Percentiles rank a stretch among this genome's conserved stretches.
phyloP scores from a whole-genome alignment of 2,797 vertebrate species.

The Furcifer pardalis region DNA sequence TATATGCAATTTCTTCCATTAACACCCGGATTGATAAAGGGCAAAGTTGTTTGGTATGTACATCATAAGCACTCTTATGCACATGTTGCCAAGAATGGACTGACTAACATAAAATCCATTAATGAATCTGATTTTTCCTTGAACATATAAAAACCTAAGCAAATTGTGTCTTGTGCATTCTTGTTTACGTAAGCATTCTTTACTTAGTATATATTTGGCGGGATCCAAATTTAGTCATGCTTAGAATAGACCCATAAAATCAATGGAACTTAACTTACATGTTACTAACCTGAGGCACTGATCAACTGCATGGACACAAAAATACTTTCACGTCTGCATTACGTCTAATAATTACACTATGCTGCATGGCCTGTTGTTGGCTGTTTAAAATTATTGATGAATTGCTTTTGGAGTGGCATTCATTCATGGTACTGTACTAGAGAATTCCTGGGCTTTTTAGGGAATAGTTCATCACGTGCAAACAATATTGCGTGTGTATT shows the following conservation, averaged over 20 bases:
- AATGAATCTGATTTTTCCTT: neutral
- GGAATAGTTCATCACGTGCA: neutral
- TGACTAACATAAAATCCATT: too few species aligned
- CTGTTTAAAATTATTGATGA: neutral
- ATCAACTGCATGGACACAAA: neutral
- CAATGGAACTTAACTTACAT: neutral
- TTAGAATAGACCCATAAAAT: too few species aligned
- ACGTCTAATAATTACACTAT: too few species aligned
- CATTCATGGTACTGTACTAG: neutral
- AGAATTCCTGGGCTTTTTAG: neutral
- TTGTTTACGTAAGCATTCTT: neutral
- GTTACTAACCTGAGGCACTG: too few species aligned
- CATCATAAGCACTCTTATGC: neutral
- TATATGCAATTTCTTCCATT: neutral
- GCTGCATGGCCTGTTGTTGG: too few species aligned
- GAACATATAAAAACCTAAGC: neutral
- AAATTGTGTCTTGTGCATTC: neutral
- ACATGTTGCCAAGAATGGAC: neutral
- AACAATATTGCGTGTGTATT: neutral
- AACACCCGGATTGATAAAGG: neutral
- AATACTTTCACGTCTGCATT: neutral
- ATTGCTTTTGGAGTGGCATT: neutral
- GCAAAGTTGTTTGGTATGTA: neutral
- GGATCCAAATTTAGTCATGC: too few species aligned
- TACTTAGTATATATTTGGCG: neutral